Evolutionary conservation across 1,140 invertebrate species (phyloP).

Genomic region (Drosophila nannoptera): DNA sequence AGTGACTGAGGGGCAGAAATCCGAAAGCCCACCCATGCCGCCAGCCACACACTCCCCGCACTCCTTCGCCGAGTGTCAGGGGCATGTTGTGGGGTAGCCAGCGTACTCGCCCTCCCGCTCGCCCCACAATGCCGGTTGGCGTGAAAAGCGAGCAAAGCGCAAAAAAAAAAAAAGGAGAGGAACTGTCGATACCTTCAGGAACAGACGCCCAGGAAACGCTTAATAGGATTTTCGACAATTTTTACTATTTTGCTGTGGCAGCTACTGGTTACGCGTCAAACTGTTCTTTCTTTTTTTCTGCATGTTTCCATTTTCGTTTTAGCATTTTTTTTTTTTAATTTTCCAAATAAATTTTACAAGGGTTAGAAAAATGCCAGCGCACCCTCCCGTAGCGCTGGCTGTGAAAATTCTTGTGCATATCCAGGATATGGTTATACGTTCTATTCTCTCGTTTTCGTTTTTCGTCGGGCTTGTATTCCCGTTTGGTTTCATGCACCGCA

Average conservation of each 20-base stretch:
- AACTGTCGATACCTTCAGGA: constrained; percentile 48
- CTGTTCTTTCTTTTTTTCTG: constrained; percentile 31
- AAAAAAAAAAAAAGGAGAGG: constrained; percentile 5
- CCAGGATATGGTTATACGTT: constrained; percentile 58
- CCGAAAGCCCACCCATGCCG: constrained; percentile 6
- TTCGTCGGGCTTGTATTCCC: constrained; percentile 31
- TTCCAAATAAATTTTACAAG: constrained; percentile 69
- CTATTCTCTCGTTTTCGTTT: constrained; percentile 5
- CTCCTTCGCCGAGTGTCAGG: constrained; percentile 50
- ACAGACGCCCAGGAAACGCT: constrained; percentile 64
- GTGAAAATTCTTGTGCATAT: constrained; percentile 65
- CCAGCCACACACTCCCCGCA: too few species aligned
- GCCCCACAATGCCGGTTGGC: background rate
- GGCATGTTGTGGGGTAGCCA: constrained; percentile 38
- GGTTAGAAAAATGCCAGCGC: constrained; percentile 69
- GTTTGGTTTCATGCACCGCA: constrained; percentile 72
- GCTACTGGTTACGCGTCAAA: constrained; percentile 58
- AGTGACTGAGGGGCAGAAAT: constrained; percentile 22
- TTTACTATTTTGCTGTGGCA: constrained; percentile 70
- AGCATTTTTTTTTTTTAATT: constrained; percentile 55
- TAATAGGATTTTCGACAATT: constrained; percentile 76
- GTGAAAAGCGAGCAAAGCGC: constrained; percentile 19
- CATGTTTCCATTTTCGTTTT: constrained; percentile 22
- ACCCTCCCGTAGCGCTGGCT: constrained; percentile 40
- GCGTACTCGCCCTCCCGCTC: background rate